Conservation (phyloP, 2,888 invertebrate species). For the Thysanoteuthis rhombus region DNA sequence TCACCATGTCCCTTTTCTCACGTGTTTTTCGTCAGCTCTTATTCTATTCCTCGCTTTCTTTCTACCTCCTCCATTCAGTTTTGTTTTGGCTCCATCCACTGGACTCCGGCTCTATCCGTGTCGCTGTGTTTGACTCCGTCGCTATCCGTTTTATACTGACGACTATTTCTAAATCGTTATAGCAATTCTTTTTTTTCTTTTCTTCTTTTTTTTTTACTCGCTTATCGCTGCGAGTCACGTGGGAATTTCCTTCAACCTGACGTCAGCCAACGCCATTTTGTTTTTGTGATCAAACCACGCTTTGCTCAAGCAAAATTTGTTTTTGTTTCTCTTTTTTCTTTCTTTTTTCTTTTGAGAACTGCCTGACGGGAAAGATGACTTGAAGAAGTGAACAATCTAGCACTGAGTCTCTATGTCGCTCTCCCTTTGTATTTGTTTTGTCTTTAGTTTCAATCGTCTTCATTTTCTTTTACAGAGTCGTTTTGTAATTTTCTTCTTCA, state of each 20-base stretch:
- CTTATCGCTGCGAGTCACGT: background rate
- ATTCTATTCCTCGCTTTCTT: background rate
- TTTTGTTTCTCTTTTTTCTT: background rate
- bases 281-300: background rate
- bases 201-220: background rate
- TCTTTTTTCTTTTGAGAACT: background rate
- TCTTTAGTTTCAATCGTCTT: background rate
- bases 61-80: background rate
- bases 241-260: background rate
- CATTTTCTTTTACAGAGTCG: background rate
- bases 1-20: too few relatives aligned
- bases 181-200: background rate
- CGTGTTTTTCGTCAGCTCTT: background rate
- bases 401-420: background rate
- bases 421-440: background rate
- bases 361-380: background rate
- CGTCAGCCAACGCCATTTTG: background rate
- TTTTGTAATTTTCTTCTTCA: too few relatives aligned
- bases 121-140: too few relatives aligned
- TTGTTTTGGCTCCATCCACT: background rate
- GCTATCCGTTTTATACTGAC: too few relatives aligned
- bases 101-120: background rate
- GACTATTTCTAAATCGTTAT: too few relatives aligned
- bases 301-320: background rate
- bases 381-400: background rate